Conservation (phyloP, 2,888 invertebrate genomes). For the Thelaira solivaga region DNA sequence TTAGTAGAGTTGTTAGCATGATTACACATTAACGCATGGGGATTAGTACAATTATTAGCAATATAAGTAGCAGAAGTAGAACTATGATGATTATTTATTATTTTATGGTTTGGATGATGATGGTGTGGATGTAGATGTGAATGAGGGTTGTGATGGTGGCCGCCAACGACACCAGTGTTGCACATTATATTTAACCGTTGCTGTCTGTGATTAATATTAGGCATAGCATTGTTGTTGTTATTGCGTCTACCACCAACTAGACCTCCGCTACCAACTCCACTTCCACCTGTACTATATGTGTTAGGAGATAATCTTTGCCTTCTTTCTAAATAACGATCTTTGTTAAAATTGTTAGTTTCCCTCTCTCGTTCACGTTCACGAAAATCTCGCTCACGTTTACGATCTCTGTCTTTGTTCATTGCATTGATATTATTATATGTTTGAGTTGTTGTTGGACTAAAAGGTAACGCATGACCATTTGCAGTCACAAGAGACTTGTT, state of each 20-base stretch:
- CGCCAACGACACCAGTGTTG: slow-evolving; percentile 34
- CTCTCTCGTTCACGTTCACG: slow-evolving; percentile 48
- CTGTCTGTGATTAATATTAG: slow-evolving; percentile 49
- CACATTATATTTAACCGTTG: slow-evolving; percentile 43
- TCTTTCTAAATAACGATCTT: slow-evolving; percentile 53
- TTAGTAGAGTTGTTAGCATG: slow-evolving; percentile 52
- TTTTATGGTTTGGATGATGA: slow-evolving; percentile 53
- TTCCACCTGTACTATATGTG: slow-evolving; percentile 32
- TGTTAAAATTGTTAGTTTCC: slow-evolving; percentile 38
- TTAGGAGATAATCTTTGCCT: slow-evolving; percentile 46
- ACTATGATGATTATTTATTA: slow-evolving; percentile 57
- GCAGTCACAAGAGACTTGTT: slow-evolving; percentile 68
- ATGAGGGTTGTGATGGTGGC: slow-evolving; percentile 65
- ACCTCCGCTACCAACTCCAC: slow-evolving; percentile 15
- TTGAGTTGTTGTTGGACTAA: slow-evolving; percentile 68
- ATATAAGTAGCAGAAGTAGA: slow-evolving; percentile 26
- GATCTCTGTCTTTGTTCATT: slow-evolving; percentile 46
- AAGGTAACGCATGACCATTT: slow-evolving; percentile 69
- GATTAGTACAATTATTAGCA: slow-evolving; percentile 51
- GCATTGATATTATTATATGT: slow-evolving; percentile 10
- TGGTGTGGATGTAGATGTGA: slow-evolving; percentile 53
- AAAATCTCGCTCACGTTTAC: slow-evolving; percentile 54
- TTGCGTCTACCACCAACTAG: slow-evolving; percentile 42
- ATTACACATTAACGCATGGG: slow-evolving; percentile 41
- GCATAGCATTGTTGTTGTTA: slow-evolving; percentile 33